Evolutionary conservation across 2,888 invertebrate species (phyloP).

Genomic region (Drosophila neotestacea): DNA sequence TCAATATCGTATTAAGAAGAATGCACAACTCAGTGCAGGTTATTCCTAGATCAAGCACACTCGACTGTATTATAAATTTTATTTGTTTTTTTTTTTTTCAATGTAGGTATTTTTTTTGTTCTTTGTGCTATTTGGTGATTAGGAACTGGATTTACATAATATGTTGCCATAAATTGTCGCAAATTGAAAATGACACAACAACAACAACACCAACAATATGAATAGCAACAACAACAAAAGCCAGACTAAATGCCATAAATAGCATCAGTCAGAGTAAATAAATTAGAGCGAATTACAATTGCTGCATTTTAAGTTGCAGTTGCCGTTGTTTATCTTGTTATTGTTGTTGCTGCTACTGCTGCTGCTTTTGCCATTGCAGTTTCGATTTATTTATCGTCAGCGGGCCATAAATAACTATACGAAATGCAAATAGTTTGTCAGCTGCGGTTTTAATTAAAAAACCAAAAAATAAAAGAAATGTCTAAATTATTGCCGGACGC

Average conservation of each 20-base stretch:
- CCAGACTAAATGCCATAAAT: conserved; percentile 66
- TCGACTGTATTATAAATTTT: neutral
- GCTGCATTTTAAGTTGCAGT: conserved; percentile 53
- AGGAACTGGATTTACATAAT: conserved; percentile 76
- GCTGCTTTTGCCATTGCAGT: conserved; percentile 8
- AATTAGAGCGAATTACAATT: conserved; percentile 69
- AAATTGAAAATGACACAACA: conserved; percentile 61
- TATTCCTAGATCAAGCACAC: neutral
- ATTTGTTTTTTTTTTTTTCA: conserved; percentile 1
- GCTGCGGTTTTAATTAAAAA: conserved; percentile 73
- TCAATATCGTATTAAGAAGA: too few species aligned
- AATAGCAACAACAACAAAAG: conserved; percentile 26
- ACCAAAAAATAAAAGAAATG: conserved; percentile 53
- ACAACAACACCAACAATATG: conserved; percentile 16
- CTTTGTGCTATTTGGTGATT: conserved; percentile 50
- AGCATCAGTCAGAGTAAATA: conserved; percentile 72
- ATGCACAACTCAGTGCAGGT: neutral
- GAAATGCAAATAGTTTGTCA: conserved; percentile 58
- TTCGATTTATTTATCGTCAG: conserved; percentile 71
- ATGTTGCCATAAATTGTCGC: conserved; percentile 67
- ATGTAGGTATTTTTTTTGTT: conserved; percentile 6
- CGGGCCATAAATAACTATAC: conserved; percentile 62
- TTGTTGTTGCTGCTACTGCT: conserved; percentile 7
- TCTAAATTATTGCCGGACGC: conserved; percentile 69
- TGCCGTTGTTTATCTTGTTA: conserved; percentile 14